Base-by-base conservation (phyloP, 2,797 vertebrate genomes). In the Aplochiton taeniatus region DNA sequence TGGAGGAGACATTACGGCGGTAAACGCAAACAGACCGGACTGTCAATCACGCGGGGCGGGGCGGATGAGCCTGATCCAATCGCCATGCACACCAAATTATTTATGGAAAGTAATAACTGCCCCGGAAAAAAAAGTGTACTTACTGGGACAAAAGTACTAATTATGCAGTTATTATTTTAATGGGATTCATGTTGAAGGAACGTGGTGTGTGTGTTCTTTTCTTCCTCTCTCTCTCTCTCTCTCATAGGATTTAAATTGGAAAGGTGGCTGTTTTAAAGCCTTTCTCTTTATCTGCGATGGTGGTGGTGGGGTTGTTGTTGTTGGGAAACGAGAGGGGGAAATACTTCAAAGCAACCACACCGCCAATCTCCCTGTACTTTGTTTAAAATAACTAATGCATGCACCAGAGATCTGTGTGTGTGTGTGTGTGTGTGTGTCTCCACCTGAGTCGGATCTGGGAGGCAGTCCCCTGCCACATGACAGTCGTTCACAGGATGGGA, bases 161-260 rank as follows among this genome's bases (percentile, higher is more conserved):
- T 48, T 20, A 55, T 31, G 13, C 50, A 18, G 11, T 43, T n/a
- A 20, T 4, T 17, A 9, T 52, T 41, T 45, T 63, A 47, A 19
- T 31, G 16, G 41, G 64, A 77, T 78, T 84, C 72, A 74, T 66
- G 61, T 56, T 82, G 76, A 88, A 86, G 85, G 80, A 79, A n/a
- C n/a, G n/a, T n/a, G n/a, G n/a, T n/a, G n/a, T n/a, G n/a, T n/a
- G n/a, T n/a, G n/a, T n/a, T 86, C 85, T 58, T 67, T 87, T 85
- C 85, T 89, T 81, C 83, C 85, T 89, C 87, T 87, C 66, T 81
- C 54, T 88, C 85, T 78, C 84, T 75, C 71, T 83, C 82, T 66
- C 60, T 68, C 64, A 58, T 31, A 46, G 4, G 19, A 81, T 77
- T 87, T 71, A 82, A 79, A 88, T 70, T 80, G 78, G 85, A 81